phyloP scores from a whole-genome alignment of 92 coral and sea anemone genomes.

The Anthopleura xanthogrammica region DNA sequence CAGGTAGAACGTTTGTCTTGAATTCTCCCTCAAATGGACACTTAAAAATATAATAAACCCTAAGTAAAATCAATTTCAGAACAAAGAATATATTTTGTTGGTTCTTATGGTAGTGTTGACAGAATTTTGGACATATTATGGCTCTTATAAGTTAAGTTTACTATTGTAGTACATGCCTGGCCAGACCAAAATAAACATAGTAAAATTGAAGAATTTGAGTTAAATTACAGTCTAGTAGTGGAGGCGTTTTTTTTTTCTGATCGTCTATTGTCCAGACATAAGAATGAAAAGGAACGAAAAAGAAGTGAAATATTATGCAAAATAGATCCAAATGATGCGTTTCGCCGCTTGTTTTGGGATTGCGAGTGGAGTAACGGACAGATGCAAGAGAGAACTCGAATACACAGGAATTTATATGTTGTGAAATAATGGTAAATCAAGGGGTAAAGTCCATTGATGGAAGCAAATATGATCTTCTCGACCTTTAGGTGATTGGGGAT shows the following conservation, averaged over 20 bases:
- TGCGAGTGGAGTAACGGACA: not conserved
- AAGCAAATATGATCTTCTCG: constrained; percentile 6
- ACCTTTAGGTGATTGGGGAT: not conserved
- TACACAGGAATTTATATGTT: not conserved
- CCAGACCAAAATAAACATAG: not conserved
- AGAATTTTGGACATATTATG: not conserved
- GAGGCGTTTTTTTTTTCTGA: not conserved
- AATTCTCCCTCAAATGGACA: no score
- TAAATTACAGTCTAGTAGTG: not conserved
- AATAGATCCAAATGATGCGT: not conserved
- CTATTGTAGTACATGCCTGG: not conserved
- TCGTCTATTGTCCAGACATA: not conserved
- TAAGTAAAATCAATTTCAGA: no score
- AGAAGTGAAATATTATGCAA: not conserved
- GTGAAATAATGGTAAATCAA: not conserved
- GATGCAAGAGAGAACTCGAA: not conserved
- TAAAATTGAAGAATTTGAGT: not conserved
- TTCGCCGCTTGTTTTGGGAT: not conserved
- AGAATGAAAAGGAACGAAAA: not conserved
- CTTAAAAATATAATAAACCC: no score
- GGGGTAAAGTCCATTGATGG: constrained; percentile 32
- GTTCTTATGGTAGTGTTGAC: not conserved
- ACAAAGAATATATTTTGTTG: no score
- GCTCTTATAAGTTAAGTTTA: not conserved
- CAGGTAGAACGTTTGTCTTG: not conserved